Evolutionary conservation across 2,113 vertebrate species (phyloP).

Genomic region (Tautogolabrus adspersus): DNA sequence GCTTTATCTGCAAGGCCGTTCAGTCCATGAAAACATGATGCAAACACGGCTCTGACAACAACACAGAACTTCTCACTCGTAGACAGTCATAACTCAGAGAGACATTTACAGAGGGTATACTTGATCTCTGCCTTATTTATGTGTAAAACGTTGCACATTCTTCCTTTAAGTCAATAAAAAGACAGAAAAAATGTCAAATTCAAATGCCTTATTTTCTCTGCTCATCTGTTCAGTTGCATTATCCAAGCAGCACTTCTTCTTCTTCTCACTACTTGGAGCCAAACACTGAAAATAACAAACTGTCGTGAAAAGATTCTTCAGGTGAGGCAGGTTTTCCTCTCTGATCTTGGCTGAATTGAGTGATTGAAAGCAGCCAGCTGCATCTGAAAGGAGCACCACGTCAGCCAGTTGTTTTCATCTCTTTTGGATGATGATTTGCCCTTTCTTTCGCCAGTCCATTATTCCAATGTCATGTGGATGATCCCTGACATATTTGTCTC

Average conservation of each 20-base stretch:
- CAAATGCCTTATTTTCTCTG: not conserved
- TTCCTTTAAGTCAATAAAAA: not conserved
- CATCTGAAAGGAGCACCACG: not conserved
- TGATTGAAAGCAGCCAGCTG: constrained; percentile 16
- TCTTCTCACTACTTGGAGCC: not conserved
- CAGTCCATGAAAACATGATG: no score
- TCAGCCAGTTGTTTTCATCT: constrained; percentile 24
- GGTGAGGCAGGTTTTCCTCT: constrained; percentile 9
- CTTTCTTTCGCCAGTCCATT: constrained; percentile 17
- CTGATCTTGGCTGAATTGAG: constrained; percentile 13
- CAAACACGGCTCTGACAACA: no score
- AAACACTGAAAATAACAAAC: constrained; percentile 18
- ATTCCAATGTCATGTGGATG: constrained; percentile 53
- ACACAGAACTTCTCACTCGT: no score
- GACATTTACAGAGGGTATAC: no score
- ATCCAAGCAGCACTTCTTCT: not conserved
- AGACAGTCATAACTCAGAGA: no score
- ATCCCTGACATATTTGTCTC: constrained; percentile 50
- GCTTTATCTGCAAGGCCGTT: no score
- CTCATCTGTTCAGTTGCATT: constrained; percentile 9
- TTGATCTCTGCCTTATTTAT: no score
- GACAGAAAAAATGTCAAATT: not conserved
- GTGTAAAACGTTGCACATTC: no score
- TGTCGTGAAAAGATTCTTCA: constrained; percentile 22
- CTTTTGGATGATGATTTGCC: constrained; percentile 35